phyloP scores from a whole-genome alignment of 1,140 invertebrate species.

The Drosophila pectinifera region DNA sequence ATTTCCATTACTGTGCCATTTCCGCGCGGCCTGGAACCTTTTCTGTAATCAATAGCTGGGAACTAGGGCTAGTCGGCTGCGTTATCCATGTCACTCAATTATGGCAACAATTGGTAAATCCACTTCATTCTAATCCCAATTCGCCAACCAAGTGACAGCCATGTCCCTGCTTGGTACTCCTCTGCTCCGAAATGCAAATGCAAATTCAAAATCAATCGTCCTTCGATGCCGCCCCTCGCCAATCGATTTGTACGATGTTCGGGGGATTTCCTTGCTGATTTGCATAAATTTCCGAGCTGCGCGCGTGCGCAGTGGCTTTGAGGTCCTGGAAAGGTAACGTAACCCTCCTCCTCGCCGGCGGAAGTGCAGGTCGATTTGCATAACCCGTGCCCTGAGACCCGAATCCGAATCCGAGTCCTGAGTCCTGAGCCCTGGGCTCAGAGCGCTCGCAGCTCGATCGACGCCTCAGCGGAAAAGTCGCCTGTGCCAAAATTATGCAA shows the following conservation, averaged over 20 bases:
- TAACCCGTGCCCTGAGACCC: slow-evolving; percentile 52
- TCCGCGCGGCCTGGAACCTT: slow-evolving; percentile 60
- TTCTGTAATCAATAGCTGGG: slow-evolving; percentile 76
- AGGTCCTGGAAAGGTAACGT: slow-evolving; percentile 20
- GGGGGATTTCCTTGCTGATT: slow-evolving; percentile 55
- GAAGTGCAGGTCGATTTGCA: slow-evolving; percentile 78
- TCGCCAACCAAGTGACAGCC: slow-evolving; percentile 65
- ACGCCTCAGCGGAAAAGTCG: slow-evolving; percentile 51
- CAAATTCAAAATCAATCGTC: slow-evolving; percentile 56
- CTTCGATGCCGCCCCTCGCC: slow-evolving; percentile 26
- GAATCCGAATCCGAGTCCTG: not conserved
- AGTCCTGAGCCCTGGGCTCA: not conserved
- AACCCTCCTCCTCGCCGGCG: slow-evolving; percentile 37
- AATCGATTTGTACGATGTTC: slow-evolving; percentile 64
- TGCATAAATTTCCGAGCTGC: slow-evolving; percentile 69
- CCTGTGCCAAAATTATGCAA: slow-evolving; percentile 83
- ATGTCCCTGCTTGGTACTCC: slow-evolving; percentile 17
- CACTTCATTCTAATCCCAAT: slow-evolving; percentile 67
- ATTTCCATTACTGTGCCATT: slow-evolving; percentile 62
- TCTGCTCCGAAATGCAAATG: slow-evolving; percentile 4
- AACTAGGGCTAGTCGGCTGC: slow-evolving; percentile 20
- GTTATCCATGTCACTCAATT: slow-evolving; percentile 81
- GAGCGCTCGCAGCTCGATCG: not conserved
- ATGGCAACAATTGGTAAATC: slow-evolving; percentile 81
- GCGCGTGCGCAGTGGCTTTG: slow-evolving; percentile 64